phyloP scores from a whole-genome alignment of 1,140 invertebrate species.

The Daktulosphaira vitifoliae region DNA sequence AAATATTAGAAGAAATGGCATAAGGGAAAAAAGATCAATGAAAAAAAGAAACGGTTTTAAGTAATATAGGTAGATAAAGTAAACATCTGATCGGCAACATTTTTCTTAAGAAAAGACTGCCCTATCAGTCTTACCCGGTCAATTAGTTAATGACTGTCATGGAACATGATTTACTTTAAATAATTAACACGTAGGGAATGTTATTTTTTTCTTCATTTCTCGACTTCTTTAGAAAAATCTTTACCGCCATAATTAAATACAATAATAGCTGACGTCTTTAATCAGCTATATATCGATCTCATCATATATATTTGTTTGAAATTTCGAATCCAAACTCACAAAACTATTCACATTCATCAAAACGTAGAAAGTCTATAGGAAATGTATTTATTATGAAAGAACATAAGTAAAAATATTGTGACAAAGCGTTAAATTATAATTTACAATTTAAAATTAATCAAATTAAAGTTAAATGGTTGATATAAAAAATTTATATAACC shows the following conservation, averaged over 20 bases:
- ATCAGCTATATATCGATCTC: slow-evolving; percentile 6
- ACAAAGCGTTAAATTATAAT: too few relatives aligned
- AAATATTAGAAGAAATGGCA: too few relatives aligned
- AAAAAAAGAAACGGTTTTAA: neutral
- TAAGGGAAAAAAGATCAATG: neutral
- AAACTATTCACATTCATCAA: too few relatives aligned
- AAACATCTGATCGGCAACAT: slow-evolving; percentile 20
- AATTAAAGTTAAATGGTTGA: too few relatives aligned
- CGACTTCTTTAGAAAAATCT: slow-evolving; percentile 5
- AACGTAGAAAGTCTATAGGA: too few relatives aligned
- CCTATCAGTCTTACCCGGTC: neutral
- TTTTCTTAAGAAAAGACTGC: slow-evolving; percentile 28
- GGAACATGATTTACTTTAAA: slow-evolving; percentile 20
- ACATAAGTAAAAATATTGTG: too few relatives aligned
- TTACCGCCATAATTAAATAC: slow-evolving; percentile 21
- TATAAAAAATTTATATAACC: too few relatives aligned
- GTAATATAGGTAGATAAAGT: neutral
- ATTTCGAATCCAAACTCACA: too few relatives aligned
- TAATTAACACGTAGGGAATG: slow-evolving; percentile 24
- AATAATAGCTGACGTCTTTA: neutral
- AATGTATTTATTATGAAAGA: too few relatives aligned
- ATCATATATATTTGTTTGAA: neutral
- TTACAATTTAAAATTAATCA: too few relatives aligned
- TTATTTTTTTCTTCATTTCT: neutral
- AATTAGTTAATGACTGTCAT: slow-evolving; percentile 21